Percentiles rank a stretch among this genome's conserved stretches.
Evolutionary conservation across 1,140 invertebrate genomes (phyloP).

Genomic region (Drosophila neocordata): DNA sequence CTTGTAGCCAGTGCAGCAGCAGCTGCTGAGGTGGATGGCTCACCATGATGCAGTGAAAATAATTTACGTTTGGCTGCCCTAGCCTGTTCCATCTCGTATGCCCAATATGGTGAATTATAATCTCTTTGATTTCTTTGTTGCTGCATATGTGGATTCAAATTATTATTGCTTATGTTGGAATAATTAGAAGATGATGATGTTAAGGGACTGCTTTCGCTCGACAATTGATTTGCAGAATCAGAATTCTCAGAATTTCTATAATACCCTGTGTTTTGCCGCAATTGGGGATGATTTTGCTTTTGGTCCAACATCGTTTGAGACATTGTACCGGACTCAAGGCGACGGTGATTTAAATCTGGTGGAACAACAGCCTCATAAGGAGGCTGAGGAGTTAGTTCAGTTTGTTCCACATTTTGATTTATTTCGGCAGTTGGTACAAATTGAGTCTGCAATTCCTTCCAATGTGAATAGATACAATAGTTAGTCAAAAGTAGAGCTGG

Average conservation of each 20-base stretch:
- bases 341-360: constrained; percentile 6
- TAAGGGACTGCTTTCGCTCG: not conserved
- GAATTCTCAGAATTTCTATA: not conserved
- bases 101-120: constrained; percentile 20
- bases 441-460: constrained; percentile 51
- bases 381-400: not conserved
- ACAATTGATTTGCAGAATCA: not conserved
- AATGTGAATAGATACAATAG: constrained; percentile 44
- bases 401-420: not conserved
- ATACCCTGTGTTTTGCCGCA: not conserved
- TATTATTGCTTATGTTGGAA: not conserved
- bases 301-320: constrained; percentile 8
- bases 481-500: constrained; percentile 49
- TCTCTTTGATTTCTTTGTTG: not conserved
- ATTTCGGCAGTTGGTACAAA: not conserved
- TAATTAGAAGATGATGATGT: not conserved
- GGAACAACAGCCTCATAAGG: not conserved
- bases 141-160: not conserved
- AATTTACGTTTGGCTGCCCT: constrained; percentile 57
- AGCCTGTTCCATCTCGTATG: constrained; percentile 42
- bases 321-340: not conserved
- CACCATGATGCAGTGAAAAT: not conserved
- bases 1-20: no score
- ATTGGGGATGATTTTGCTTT: not conserved
- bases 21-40: not conserved